Evolutionary conservation across 2,113 vertebrate genomes (phyloP).

Genomic region (Coregonus clupeaformis): DNA sequence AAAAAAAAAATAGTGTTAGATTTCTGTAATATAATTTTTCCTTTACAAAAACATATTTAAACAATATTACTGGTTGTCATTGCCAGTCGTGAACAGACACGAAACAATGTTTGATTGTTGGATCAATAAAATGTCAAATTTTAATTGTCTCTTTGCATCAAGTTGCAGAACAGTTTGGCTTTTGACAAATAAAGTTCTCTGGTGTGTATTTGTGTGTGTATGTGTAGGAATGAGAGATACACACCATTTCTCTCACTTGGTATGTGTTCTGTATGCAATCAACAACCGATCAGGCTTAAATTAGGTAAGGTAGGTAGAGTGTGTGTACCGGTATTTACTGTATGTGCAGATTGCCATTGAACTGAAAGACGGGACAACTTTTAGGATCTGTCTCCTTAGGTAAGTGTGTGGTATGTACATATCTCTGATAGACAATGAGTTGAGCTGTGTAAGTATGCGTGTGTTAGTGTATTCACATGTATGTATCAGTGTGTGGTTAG

Average conservation of each 20-base stretch:
- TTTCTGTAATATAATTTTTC: slow-evolving; percentile 45
- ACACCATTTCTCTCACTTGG: background rate
- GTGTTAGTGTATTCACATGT: slow-evolving; percentile 13
- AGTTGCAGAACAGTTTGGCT: slow-evolving; percentile 47
- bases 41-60: slow-evolving; percentile 74
- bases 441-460: slow-evolving; percentile 21
- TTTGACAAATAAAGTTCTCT: slow-evolving; percentile 36
- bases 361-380: background rate
- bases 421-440: slow-evolving; percentile 27
- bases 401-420: slow-evolving; percentile 1
- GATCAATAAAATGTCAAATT: slow-evolving; percentile 36
- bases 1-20: slow-evolving; percentile 60
- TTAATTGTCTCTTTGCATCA: slow-evolving; percentile 26
- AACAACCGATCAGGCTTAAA: background rate
- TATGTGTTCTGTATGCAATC: background rate
- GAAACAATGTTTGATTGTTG: slow-evolving; percentile 39
- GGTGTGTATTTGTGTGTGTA: slow-evolving; percentile 32
- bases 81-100: slow-evolving; percentile 48
- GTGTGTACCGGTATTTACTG: background rate
- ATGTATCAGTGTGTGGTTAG: slow-evolving; percentile 61
- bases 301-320: background rate
- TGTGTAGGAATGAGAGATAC: slow-evolving; percentile 1
- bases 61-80: slow-evolving; percentile 52
- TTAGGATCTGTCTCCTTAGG: slow-evolving; percentile 16
- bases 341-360: slow-evolving; percentile 3